Evolutionary conservation across 2,113 vertebrate genomes (phyloP), one percentile per base, ranked within the genome.

Genomic region (Carollia perspicillata): DNA sequence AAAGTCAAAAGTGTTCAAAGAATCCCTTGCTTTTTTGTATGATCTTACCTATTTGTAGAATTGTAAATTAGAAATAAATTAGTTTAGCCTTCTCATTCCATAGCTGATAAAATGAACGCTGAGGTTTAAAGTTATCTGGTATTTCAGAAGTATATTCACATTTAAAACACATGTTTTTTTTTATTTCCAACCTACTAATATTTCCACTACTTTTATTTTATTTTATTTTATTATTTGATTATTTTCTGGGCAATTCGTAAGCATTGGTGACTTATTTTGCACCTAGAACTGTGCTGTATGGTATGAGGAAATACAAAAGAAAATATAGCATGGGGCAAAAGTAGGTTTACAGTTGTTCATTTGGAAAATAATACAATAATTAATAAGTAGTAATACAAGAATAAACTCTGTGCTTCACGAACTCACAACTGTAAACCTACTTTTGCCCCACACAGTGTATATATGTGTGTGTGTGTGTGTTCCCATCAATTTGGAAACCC

Each of bases 1-100:
- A 91, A 92, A 53, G 22, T 79, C 17, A 3, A 20, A 72, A 63
- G 30, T 80, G 26, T 87, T 90, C 86, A 22, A 40, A 55, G 42
- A 96, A 77, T 66, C 28, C 37, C 7, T 8, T 93, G 22, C 14
- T 37, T 83, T 74, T 93, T 80, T 90, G 23, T 66, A 51, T 93
- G 35, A 1, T 93, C 5, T 95, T n/a, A 84, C 17, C 18, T 90
- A 88, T 71, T 93, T 88, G 30, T 9, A 78, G 58, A 94, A 90
- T 60, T 94, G 79, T 95, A 77, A 65, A 88, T 72, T 33, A 92
- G 65, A 84, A 83, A 91, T 95, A 95, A 87, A 71, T 74, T 51
- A 63, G 49, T 58, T 96, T 89, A 66, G 49, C 8, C 17, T 94
- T 93, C 75, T 92, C 65, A 87, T 96, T 97, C 92, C 88, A 92